Evolutionary conservation across 2,888 invertebrate species (phyloP), one percentile per base, ranked within the genome.

Genomic region (Apotomis turbidana): DNA sequence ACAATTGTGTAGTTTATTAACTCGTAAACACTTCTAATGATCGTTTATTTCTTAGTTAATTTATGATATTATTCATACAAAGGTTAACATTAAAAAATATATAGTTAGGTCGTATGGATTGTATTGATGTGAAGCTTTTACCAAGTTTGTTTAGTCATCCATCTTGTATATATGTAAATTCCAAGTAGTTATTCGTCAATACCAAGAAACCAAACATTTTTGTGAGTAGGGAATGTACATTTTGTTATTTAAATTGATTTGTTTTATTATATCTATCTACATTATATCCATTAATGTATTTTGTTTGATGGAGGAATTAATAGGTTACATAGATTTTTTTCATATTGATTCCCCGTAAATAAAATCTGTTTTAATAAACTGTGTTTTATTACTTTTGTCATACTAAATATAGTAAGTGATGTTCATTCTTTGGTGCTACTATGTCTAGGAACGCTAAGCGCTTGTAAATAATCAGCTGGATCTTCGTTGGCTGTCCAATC

Each of bases 101-200:
- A 44, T 80, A 78, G 79, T 67, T 71, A 67, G 61, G 71, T 69
- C 70, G 75, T 78, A 75, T 79, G 73, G 76, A 80, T 80, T 83
- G 79, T 85, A 83, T 80, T 78, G 77, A 76, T 78, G 79, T 79
- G 81, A 87, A 85, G 84, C 85, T 87, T 88, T 88, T 90, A 90
- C 89, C 88, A 88, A 83, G 82, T 88, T 87, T 87, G 81, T 83
- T 83, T 89, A 88, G 89, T 81, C 87, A 84, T 83, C 80, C n/a
- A n/a, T n/a, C 78, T 77, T 93, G 93, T 93, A 93, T 88, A 93
- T 93, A 93, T 93, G 93, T 93, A 93, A 91, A 93, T 91, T 90
- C 87, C 87, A 89, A 84, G 83, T 91, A 89, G 87, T 85, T 87
- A 89, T 86, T 90, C 83, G 85, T 88, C 87, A 88, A 90, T 91